Base-by-base conservation (phyloP, 2,888 invertebrate genomes). In the Pseudococcus longispinus region DNA sequence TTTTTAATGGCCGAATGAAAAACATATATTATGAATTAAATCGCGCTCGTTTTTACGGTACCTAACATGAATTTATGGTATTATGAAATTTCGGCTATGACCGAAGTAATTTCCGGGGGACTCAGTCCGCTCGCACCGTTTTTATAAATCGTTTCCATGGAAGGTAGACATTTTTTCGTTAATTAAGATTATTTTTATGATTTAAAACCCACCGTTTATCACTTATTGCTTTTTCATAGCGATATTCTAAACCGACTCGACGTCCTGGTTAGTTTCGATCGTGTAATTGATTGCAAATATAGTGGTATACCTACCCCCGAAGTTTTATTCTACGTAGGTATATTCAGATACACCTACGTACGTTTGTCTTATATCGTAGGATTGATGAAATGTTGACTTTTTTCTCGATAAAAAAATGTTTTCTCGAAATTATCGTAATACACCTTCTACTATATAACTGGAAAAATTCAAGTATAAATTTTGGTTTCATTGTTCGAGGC, bases 11-110 rank as follows among this genome's bases (percentile, higher is more conserved):
- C 29, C 5, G 70, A 70, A 70, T 70, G 70, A 70, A 70, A 29
- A 70, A 70, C 70, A 70, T 70, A 70, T 70, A 29, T 70, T 70
- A 29, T 70, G 70, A 70, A 70, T 70, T 70, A 70, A 70, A 70
- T 26, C 70, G 29, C 29, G 29, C 18, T 70, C 70, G 70, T 29
- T 29, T 60, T 70, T 29, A 70, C 15, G 70, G 18, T 29, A 70
- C 70, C 29, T 70, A 70, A 70, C 70, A 29, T 70, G 29, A 70
- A 70, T 70, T 70, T 70, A 70, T 70, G 70, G 70, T 70, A 29
- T 29, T 29, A 60, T 60, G 60, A 70, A 70, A 70, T 29, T 37
- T 70, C 70, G 70, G 70, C 18, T 70, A 70, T 70, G 70, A 70
- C 70, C 70, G 29, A 70, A 70, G 70, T 70, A 70, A 70, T 70